phyloP scores from a whole-genome alignment of 2,797 vertebrate species.

The Gobio occitaniae region DNA sequence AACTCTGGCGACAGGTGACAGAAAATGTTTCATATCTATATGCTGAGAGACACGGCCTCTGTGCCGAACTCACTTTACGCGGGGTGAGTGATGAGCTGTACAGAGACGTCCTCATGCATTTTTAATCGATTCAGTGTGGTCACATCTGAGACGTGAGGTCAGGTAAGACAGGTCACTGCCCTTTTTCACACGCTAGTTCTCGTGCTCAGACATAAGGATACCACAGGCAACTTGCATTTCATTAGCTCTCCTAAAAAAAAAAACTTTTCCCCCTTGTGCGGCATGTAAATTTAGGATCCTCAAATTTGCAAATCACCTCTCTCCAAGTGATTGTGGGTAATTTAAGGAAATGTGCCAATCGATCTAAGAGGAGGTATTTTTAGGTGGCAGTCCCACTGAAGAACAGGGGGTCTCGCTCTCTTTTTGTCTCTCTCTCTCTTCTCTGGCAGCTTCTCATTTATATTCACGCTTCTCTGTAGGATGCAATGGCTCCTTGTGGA shows the following conservation, averaged over 20 bases:
- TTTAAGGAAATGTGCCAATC: slow-evolving; percentile 61
- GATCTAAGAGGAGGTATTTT: slow-evolving; percentile 62
- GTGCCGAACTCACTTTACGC: slow-evolving; percentile 35
- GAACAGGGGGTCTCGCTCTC: slow-evolving; percentile 44
- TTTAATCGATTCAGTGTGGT: slow-evolving; percentile 72
- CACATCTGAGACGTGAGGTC: slow-evolving; percentile 68
- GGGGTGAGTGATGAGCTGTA: slow-evolving; percentile 60
- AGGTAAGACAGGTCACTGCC: slow-evolving; percentile 63
- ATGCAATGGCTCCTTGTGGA: slow-evolving; percentile 72
- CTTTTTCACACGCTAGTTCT: slow-evolving; percentile 48
- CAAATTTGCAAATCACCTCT: slow-evolving; percentile 59
- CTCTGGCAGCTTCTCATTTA: slow-evolving; percentile 70
- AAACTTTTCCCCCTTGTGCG: neutral
- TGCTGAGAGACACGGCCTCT: slow-evolving; percentile 7
- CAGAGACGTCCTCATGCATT: slow-evolving; percentile 73
- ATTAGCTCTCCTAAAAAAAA: neutral
- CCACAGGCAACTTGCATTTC: slow-evolving; percentile 10
- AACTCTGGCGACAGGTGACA: slow-evolving; percentile 38
- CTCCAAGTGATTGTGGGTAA: slow-evolving; percentile 62
- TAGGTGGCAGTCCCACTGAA: slow-evolving; percentile 55
- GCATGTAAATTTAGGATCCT: slow-evolving; percentile 57
- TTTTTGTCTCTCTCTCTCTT: slow-evolving; percentile 37
- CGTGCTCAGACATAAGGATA: neutral
- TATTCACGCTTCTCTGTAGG: slow-evolving; percentile 70
- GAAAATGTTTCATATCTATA: slow-evolving; percentile 39